A percentile compares a stretch with the other conserved stretches of the same genome.
These are phyloP conservation scores for Heliconius melpomene DNA, from an alignment of 1,140 invertebrate species.

Conservation along the genomic window DNA sequence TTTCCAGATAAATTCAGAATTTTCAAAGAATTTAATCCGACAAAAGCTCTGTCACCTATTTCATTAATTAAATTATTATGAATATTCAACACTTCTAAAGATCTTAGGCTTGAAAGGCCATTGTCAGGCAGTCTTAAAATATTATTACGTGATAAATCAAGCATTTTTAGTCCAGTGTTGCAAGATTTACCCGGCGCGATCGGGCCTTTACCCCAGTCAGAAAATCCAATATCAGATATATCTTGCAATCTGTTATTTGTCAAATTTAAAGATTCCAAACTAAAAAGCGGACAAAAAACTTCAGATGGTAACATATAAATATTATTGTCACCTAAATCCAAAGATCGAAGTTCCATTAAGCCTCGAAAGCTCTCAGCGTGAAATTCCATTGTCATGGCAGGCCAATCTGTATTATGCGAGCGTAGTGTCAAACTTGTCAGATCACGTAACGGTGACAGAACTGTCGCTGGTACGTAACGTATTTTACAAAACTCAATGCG, in stretches of 20 bases:
- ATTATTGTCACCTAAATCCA: slow-evolving; percentile 91
- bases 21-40: slow-evolving; percentile 85
- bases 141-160: slow-evolving; percentile 90
- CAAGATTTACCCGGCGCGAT: slow-evolving; percentile 84
- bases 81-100: slow-evolving; percentile 85
- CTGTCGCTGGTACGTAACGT: slow-evolving; percentile 86
- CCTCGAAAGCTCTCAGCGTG: slow-evolving; percentile 87
- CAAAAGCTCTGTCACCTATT: slow-evolving; percentile 88
- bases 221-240: slow-evolving; percentile 87
- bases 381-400: slow-evolving; percentile 89
- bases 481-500: slow-evolving; percentile 91
- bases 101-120: slow-evolving; percentile 85
- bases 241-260: slow-evolving; percentile 91
- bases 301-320: slow-evolving; percentile 89
- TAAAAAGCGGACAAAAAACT: slow-evolving; percentile 88
- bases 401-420: slow-evolving; percentile 91
- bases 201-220: slow-evolving; percentile 84
- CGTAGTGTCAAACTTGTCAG: slow-evolving; percentile 87
- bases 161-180: slow-evolving; percentile 84
- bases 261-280: slow-evolving; percentile 86
- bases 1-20: slow-evolving; percentile 90
- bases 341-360: slow-evolving; percentile 84
- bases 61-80: slow-evolving; percentile 88
- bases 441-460: slow-evolving; percentile 85
- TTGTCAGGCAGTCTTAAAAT: slow-evolving; percentile 86